These are phyloP conservation scores for Cryptocephalus primarius DNA, from an alignment of 2,888 invertebrate species.

Conservation along the genomic window DNA sequence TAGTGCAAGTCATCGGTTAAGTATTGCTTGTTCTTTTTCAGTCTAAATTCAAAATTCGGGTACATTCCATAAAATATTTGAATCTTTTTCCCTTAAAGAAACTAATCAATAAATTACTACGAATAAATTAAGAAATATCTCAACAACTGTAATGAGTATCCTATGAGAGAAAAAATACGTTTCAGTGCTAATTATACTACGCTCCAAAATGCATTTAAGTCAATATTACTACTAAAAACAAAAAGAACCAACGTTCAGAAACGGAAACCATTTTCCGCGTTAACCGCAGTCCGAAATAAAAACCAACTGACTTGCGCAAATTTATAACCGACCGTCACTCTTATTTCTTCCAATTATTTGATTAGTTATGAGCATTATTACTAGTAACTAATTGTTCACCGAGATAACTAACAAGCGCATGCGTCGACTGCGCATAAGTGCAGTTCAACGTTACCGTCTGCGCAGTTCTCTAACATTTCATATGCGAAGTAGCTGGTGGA, in stretches of 20 bases:
- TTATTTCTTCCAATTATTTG: too few species aligned
- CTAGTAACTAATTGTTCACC: too few species aligned
- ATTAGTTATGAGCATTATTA: too few species aligned
- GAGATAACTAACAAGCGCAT: too few species aligned
- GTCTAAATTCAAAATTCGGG: conserved; percentile 36
- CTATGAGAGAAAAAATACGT: conserved; percentile 21
- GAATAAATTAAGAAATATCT: conserved; percentile 23
- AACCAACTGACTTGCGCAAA: too few species aligned
- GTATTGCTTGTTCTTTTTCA: conserved; percentile 35
- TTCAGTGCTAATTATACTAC: conserved; percentile 16
- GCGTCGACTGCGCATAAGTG: too few species aligned
- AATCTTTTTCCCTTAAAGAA: background rate
- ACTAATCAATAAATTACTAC: conserved; percentile 14
- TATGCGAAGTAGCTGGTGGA: too few species aligned
- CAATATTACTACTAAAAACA: conserved; percentile 12
- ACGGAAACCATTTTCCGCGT: background rate
- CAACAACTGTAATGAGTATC: conserved; percentile 29
- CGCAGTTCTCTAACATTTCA: too few species aligned
- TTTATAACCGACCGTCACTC: too few species aligned
- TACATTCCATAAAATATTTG: conserved; percentile 27
- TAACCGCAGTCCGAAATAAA: background rate
- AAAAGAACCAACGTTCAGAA: conserved; percentile 6
- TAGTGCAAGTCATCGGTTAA: conserved; percentile 2
- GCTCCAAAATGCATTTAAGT: conserved; percentile 13
- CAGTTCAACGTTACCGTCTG: too few species aligned